Evolutionary conservation across 1,140 invertebrate species (phyloP), one percentile per base, ranked within the genome.

Genomic region (Diorhabda sublineata): DNA sequence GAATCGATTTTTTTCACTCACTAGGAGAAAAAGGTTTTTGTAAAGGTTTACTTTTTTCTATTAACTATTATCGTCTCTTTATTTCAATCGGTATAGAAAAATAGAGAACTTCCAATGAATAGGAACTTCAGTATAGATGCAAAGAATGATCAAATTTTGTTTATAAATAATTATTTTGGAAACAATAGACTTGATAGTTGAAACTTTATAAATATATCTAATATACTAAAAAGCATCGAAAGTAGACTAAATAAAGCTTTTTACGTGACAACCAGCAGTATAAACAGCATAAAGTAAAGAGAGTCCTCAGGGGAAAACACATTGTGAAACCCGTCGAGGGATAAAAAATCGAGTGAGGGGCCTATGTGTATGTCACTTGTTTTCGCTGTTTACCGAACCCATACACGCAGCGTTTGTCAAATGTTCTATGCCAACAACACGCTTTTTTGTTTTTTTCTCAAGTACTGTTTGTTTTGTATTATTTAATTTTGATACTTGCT

Each of bases 401-500:
- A 52, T n/a, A 52, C 47, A 52, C 47, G 47, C 47, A 52, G 47
- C 47, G 47, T 52, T 52, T 52, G 47, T 52, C 47, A n/a, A 52
- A 52, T 52, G 47, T 52, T 52, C n/a, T 52, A n/a, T 52, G 47
- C 47, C 47, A 52, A n/a, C 47, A 52, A 52, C 47, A 52, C 47
- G 47, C 3, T 52, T 52, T 52, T 52, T 52, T 52, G 47, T 52
- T 52, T 52, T 26, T 52, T 52, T 52, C 47, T 52, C 47, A 52
- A 52, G 47, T n/a, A 52, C 47, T 52, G n/a, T 52, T 52, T 52
- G 47, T n/a, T 52, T 52, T 52, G 47, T 4, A 8, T 52, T 52
- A n/a, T 52, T 52, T 52, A 52, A 52, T 52, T 52, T 52, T 52
- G 47, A 52, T 52, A n/a, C n/a, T 52, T 52, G n/a, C 47, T 52